Base-by-base conservation (phyloP, 2,888 invertebrate species). In the Galerucella calmariensis region DNA sequence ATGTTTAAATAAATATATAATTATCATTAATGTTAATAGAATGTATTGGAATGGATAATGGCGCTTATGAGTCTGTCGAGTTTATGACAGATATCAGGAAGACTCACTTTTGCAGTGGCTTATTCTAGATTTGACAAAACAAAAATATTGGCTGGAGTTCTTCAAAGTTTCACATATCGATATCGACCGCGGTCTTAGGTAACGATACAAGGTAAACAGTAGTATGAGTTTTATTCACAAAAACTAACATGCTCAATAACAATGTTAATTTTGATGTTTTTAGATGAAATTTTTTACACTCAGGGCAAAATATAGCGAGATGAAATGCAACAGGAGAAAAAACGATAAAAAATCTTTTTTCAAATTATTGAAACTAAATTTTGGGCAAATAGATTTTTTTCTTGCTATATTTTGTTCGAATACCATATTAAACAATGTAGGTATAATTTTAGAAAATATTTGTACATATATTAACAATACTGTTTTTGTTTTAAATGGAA, bases 231-330 rank as follows among this genome's bases (percentile, higher is more conserved):
- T 51, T 75, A 70, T 63, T 66, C 53, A 63, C 69, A 61, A 71
- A 63, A 74, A 78, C 73, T 75, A 75, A 76, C 2, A 14, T 78
- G 78, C 78, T 78, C 78, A 78, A 78, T 78, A 76, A 78, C 76
- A 69, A 65, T 16, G n/a, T 41, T 63, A 9, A 14, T 44, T 63
- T 65, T 59, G 68, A 61, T 73, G 62, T 73, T 71, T 41, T 73
- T 71, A 67, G 53, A 67, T 66, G 24, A 56, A 61, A 65, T 75
- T 73, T 74, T 62, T 56, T 46, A 56, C 2, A 16, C 56, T 44
- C 14, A 46, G 67, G 9, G 20, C 27, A 69, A 46, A 44, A 46
- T 20, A 65, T 65, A 1, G n/a, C 14, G n/a, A 62, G n/a, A 62
- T 58, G 11, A 11, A 58, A 24, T 24, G 12, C 20, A 20, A 20